Base-by-base conservation (phyloP, 1,140 invertebrate species). In the Saccostrea glomerata region DNA sequence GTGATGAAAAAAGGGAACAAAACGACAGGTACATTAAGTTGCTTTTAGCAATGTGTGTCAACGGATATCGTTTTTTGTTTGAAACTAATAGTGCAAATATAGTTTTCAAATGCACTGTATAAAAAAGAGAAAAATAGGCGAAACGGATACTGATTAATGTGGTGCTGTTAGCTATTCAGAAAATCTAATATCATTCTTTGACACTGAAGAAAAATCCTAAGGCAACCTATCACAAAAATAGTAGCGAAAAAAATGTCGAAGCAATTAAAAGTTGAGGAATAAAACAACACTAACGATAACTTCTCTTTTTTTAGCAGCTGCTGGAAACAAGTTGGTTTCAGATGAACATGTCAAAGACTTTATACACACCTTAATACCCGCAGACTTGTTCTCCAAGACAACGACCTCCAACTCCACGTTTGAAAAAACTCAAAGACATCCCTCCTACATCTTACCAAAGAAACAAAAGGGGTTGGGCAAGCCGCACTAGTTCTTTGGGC, bases 361-460 rank as follows among this genome's bases (percentile, higher is more conserved):
- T 54, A 87, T 89, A 47, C 89, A 89, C 70, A 89, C 66, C 4
- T 85, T 89, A 83, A 87, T 89, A 73, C 89, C 89, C 40, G 66
- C 84, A 23, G 87, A 87, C 63, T 87, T 89, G 15, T 84, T 89
- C 56, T 83, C 56, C 56, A 86, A 58, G 58, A 87, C 66, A 17
- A 13, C 84, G 58, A 17, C 86, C 58, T 36, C 25, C 17, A 85
- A 25, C 83, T 25, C 25, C 58, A 47, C 40, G 15, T 89, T 77
- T 23, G 89, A 89, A 66, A 89, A 89, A 66, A 84, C 87, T 30
- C 89, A 89, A 77, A 87, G 85, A 85, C 83, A 87, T 2, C 89
- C 89, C 9, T 82, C 89, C 17, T 89, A 82, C 23, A 11, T 89
- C 0, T 56, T 89, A 13, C 86, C 82, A 56, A 58, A 63, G 58